phyloP scores from a whole-genome alignment of 2,113 vertebrate species.

The Phrynosoma platyrhinos region DNA sequence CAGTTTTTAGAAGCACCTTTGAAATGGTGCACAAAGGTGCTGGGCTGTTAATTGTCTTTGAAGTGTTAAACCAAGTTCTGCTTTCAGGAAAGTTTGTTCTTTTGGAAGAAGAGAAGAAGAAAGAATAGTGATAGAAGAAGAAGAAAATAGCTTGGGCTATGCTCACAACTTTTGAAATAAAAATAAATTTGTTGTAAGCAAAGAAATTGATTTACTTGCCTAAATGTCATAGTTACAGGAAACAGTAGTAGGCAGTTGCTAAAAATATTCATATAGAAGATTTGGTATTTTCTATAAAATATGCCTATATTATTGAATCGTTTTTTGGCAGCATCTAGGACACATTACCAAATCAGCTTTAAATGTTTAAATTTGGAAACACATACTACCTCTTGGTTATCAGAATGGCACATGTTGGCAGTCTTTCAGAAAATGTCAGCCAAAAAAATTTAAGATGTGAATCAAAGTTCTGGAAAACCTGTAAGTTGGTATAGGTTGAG shows the following conservation, averaged over 20 bases:
- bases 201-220: background rate
- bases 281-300: background rate
- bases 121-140: too few species aligned
- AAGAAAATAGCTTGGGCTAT: too few species aligned
- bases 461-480: background rate
- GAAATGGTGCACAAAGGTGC: background rate
- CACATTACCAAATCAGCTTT: background rate
- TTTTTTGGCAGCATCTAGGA: background rate
- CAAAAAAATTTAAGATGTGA: background rate
- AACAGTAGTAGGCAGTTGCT: constrained; percentile 7
- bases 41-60: too few species aligned
- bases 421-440: background rate
- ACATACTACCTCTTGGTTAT: background rate
- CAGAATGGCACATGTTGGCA: background rate
- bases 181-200: background rate
- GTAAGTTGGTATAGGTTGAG: background rate
- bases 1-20: background rate
- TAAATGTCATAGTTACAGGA: background rate
- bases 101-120: too few species aligned
- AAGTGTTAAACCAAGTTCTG: too few species aligned
- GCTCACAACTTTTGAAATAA: too few species aligned
- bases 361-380: background rate
- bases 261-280: background rate
- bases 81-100: too few species aligned
- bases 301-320: background rate